Percentiles rank a stretch among this genome's conserved stretches.
These are phyloP conservation scores for Lasioglossum baleicum DNA, from an alignment of 1,140 invertebrate genomes.

Conservation along the genomic window DNA sequence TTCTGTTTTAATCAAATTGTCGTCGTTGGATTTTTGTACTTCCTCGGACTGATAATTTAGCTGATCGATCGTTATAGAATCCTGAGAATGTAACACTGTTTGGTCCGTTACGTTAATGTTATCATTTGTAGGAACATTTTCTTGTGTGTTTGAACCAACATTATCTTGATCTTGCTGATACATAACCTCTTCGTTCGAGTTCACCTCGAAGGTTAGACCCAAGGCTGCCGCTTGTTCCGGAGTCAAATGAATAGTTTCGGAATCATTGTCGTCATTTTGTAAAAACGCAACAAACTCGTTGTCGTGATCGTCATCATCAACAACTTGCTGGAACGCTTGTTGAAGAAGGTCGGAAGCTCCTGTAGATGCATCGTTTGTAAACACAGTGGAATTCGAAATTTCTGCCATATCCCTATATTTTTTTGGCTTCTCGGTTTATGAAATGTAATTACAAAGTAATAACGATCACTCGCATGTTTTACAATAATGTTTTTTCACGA, in stretches of 20 bases:
- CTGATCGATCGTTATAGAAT: slow-evolving; percentile 25
- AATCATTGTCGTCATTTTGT: slow-evolving; percentile 59
- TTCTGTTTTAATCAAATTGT: slow-evolving; percentile 24
- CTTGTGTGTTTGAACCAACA: slow-evolving; percentile 19
- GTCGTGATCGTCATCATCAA: slow-evolving; percentile 63
- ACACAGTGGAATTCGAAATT: slow-evolving; percentile 64
- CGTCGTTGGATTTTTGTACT: slow-evolving; percentile 19
- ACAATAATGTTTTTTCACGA: slow-evolving; percentile 14
- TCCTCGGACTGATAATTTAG: slow-evolving; percentile 19
- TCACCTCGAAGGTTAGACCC: slow-evolving; percentile 70
- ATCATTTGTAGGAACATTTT: slow-evolving; percentile 15
- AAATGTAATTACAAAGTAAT: slow-evolving; percentile 14
- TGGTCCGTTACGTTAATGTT: slow-evolving; percentile 8
- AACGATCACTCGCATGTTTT: slow-evolving; percentile 29
- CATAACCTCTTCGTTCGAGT: slow-evolving; percentile 52
- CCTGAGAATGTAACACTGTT: slow-evolving; percentile 12
- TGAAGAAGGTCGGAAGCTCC: slow-evolving; percentile 69
- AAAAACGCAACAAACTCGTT: slow-evolving; percentile 71
- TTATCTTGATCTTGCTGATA: slow-evolving; percentile 53
- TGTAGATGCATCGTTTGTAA: slow-evolving; percentile 65
- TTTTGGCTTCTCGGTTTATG: not conserved
- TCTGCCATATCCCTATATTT: slow-evolving; percentile 63
- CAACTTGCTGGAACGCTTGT: slow-evolving; percentile 71
- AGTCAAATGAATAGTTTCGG: slow-evolving; percentile 67
- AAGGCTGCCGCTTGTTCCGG: slow-evolving; percentile 66